Percentiles rank a stretch among this genome's conserved stretches.
Evolutionary conservation across 2,113 vertebrate species (phyloP).

Genomic region (Cyanocitta stelleri): DNA sequence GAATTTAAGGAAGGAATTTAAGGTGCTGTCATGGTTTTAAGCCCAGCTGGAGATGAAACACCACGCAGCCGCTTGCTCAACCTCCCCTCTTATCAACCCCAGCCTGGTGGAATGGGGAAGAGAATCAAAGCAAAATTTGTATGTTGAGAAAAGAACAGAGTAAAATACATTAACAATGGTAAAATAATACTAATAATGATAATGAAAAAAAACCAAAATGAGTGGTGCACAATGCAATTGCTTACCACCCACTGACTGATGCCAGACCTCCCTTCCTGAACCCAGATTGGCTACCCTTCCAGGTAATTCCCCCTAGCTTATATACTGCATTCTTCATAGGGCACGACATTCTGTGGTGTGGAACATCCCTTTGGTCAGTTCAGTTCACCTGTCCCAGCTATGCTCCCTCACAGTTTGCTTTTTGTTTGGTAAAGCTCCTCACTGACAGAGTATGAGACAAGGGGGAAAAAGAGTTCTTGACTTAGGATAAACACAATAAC

Average conservation of each 20-base stretch:
- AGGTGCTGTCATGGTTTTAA: not conserved
- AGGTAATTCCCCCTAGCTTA: not conserved
- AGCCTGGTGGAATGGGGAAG: not conserved
- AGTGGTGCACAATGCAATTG: not conserved
- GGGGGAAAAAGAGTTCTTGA: not conserved
- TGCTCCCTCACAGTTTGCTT: not conserved
- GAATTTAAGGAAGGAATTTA: not conserved
- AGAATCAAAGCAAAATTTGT: not conserved
- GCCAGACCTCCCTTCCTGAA: not conserved
- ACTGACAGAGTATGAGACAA: not conserved
- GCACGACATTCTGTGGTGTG: not conserved
- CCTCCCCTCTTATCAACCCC: not conserved
- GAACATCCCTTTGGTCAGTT: not conserved
- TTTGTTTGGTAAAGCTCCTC: not conserved
- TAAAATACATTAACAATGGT: not conserved
- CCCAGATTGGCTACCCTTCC: not conserved
- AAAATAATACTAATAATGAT: not conserved
- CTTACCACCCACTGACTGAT: accelerated
- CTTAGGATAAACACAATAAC: not conserved
- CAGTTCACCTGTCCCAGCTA: accelerated
- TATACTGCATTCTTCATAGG: not conserved
- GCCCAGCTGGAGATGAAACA: not conserved
- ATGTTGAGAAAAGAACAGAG: not conserved
- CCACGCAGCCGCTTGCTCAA: accelerated
- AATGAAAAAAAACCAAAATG: not conserved